Base-by-base conservation (phyloP, 2,888 invertebrate genomes). In the Alsophila aescularia region DNA sequence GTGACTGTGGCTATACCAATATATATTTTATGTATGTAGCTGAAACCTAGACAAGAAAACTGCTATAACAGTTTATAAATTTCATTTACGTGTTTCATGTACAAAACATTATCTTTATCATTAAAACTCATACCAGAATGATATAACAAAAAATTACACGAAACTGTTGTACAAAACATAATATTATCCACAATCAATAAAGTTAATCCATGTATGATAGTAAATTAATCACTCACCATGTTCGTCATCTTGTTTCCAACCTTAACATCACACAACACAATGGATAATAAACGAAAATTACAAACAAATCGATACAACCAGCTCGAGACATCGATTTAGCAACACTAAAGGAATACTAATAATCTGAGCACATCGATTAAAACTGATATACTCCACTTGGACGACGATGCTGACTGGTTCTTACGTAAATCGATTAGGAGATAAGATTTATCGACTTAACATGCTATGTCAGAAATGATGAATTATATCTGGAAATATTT, bases 351-450 rank as follows among this genome's bases (percentile, higher is more conserved):
- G 51, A 58, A 61, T 58, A 60, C 42, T 56, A 45, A 31, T 66
- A 47, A 64, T 62, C 48, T 53, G 58, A 54, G 56, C 27, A 48
- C 64, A 64, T 64, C 69, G 71, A 78, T 79, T 75, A 50, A 77
- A 67, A 65, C 66, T 70, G 87, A 87, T 88, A 88, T 85, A 70
- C 77, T 73, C 77, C 80, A 83, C 81, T 86, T 64, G 64, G 64
- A 72, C 66, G 68, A 42, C 69, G 77, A 77, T 79, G 81, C 75
- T 73, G 72, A n/a, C n/a, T n/a, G n/a, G n/a, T n/a, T n/a, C n/a
- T n/a, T n/a, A n/a, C n/a, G n/a, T n/a, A n/a, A 58, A 47, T 60
- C 73, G 85, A 83, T 87, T 80, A 75, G 70, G 77, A 77, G 77
- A 77, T 69, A 75, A 60, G 55, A 64, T 73, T 81, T 80, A 82